These are phyloP conservation scores for Zaprionus tsacasi DNA, from an alignment of 1,140 invertebrate species.

Conservation along the genomic window DNA sequence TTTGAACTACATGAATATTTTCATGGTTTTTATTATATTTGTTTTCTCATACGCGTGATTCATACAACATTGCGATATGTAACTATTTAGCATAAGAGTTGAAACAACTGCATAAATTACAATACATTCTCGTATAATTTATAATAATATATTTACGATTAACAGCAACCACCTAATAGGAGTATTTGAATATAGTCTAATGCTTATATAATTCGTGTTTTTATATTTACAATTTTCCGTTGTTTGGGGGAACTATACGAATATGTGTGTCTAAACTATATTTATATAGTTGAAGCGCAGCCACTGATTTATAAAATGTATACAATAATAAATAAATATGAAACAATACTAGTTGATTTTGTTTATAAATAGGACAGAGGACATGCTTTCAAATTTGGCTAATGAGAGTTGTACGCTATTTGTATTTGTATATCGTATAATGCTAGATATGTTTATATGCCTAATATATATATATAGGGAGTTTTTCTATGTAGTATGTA, in stretches of 20 bases:
- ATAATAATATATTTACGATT: constrained; percentile 31
- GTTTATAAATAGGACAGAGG: constrained; percentile 53
- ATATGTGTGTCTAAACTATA: constrained; percentile 16
- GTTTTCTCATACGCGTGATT: constrained; percentile 30
- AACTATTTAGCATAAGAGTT: constrained; percentile 31
- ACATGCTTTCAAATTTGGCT: constrained; percentile 74
- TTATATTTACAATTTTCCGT: constrained; percentile 48
- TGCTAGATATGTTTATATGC: constrained; percentile 54
- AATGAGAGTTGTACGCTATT: constrained; percentile 72
- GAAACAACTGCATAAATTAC: constrained; percentile 47
- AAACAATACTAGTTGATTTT: constrained; percentile 39
- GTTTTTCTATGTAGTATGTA: constrained; percentile 19
- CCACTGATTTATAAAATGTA: constrained; percentile 29
- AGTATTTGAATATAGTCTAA: constrained; percentile 49
- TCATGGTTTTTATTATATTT: constrained; percentile 33
- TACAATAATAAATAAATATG: constrained; percentile 51
- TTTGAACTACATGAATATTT: constrained; percentile 15
- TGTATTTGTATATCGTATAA: constrained; percentile 16
- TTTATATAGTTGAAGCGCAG: constrained; percentile 30
- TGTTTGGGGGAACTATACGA: no score
- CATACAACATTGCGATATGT: constrained; percentile 50
- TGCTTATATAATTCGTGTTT: constrained; percentile 13
- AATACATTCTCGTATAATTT: constrained; percentile 25
- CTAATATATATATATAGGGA: constrained; percentile 48
- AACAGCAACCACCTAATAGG: constrained; percentile 57